Conservation (phyloP, 2,797 vertebrate species). For the Molossus alvarezi region DNA sequence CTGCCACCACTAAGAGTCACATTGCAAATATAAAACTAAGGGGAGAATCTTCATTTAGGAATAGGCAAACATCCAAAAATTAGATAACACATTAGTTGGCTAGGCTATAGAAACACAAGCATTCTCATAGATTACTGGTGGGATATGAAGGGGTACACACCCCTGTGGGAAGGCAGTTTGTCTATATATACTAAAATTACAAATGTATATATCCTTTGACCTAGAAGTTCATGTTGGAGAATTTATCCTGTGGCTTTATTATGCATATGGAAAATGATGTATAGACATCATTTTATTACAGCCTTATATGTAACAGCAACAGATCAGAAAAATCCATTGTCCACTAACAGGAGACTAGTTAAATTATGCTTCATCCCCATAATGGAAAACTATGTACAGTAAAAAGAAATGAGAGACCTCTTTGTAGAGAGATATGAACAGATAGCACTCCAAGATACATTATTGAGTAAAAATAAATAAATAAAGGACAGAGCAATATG, state of each 20-base stretch:
- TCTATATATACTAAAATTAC: background rate
- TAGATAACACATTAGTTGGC: background rate
- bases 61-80: constrained; percentile 33
- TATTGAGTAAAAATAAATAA: background rate
- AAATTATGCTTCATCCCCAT: background rate
- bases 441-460: background rate
- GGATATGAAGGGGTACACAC: background rate
- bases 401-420: background rate
- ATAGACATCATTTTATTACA: constrained; percentile 10
- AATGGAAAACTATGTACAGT: background rate
- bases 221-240: background rate
- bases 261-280: background rate
- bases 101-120: constrained; percentile 15
- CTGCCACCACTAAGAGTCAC: background rate
- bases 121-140: background rate
- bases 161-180: background rate
- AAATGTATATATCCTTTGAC: background rate
- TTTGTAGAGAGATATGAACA: background rate
- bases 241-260: constrained; percentile 7
- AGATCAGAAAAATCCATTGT: background rate
- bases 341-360: background rate
- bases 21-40: background rate
- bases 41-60: constrained; percentile 10
- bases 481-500: background rate
- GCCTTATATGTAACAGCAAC: background rate